These are phyloP conservation scores for Kradibia gibbosae DNA, from an alignment of 1,140 invertebrate species.

Conservation along the genomic window DNA sequence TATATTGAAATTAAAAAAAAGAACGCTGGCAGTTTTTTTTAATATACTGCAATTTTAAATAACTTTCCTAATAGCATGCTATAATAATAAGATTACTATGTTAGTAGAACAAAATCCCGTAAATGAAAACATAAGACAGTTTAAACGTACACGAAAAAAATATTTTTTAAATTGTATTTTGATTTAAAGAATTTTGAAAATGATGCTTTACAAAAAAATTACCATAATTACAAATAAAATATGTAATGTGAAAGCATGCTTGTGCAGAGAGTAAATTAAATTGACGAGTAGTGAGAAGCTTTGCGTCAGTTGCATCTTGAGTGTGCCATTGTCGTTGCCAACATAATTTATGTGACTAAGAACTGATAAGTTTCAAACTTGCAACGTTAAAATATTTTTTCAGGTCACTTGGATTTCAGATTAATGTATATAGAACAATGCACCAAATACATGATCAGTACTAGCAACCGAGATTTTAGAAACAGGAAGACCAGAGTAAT, in stretches of 20 bases:
- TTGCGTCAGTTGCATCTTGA: background rate
- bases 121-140: slow-evolving; percentile 37
- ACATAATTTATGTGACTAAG: slow-evolving; percentile 1
- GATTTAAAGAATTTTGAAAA: background rate
- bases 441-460: background rate
- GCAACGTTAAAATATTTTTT: background rate
- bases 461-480: background rate
- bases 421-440: background rate
- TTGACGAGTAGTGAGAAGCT: slow-evolving; percentile 1
- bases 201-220: background rate
- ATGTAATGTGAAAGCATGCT: slow-evolving; percentile 14
- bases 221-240: background rate
- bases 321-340: slow-evolving; percentile 7
- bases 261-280: background rate
- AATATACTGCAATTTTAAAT: slow-evolving; percentile 9
- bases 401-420: background rate
- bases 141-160: background rate
- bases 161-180: background rate
- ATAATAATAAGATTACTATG: slow-evolving; percentile 41
- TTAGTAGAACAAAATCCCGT: slow-evolving; percentile 45
- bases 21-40: background rate
- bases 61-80: background rate
- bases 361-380: slow-evolving; percentile 6
- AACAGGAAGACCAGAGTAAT: too few species aligned
- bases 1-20: background rate